Evolutionary conservation across 2,888 invertebrate species (phyloP).

Genomic region (Argyresthia goedartella): DNA sequence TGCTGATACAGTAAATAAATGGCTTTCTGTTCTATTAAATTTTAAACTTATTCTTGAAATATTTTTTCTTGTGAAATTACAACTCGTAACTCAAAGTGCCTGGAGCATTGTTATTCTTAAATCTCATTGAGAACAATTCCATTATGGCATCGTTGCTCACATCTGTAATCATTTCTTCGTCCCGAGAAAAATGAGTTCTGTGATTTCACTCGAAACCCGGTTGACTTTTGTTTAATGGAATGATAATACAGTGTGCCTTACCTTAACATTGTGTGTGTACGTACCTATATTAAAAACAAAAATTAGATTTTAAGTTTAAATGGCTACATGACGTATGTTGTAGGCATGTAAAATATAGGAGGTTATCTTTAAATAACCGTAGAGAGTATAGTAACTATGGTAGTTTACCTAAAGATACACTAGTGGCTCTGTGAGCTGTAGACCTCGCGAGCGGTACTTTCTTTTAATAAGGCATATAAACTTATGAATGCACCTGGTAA

Average conservation of each 20-base stretch:
- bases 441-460: too few relatives aligned
- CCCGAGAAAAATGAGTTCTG: slow-evolving; percentile 65
- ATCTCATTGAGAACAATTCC: slow-evolving; percentile 63
- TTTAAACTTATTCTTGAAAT: neutral
- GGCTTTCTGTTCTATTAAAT: neutral
- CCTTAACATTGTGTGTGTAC: slow-evolving; percentile 18
- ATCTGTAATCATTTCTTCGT: slow-evolving; percentile 67
- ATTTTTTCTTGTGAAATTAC: slow-evolving; percentile 32
- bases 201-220: slow-evolving; percentile 67
- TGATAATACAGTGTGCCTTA: slow-evolving; percentile 68
- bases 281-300: too few relatives aligned
- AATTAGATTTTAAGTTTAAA: too few relatives aligned
- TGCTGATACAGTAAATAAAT: too few relatives aligned
- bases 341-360: too few relatives aligned
- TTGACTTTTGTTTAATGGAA: slow-evolving; percentile 71
- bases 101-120: slow-evolving; percentile 59
- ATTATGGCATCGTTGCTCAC: slow-evolving; percentile 69
- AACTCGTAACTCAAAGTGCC: slow-evolving; percentile 23
- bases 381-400: too few relatives aligned
- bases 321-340: too few relatives aligned
- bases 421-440: too few relatives aligned
- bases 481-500: too few relatives aligned
- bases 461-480: too few relatives aligned
- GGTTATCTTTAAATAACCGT: too few relatives aligned
- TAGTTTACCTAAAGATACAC: too few relatives aligned